Percentiles rank a stretch among this genome's conserved stretches.
These are phyloP conservation scores for Drosophila triauraria DNA, from an alignment of 1,140 invertebrate genomes.

Conservation along the genomic window DNA sequence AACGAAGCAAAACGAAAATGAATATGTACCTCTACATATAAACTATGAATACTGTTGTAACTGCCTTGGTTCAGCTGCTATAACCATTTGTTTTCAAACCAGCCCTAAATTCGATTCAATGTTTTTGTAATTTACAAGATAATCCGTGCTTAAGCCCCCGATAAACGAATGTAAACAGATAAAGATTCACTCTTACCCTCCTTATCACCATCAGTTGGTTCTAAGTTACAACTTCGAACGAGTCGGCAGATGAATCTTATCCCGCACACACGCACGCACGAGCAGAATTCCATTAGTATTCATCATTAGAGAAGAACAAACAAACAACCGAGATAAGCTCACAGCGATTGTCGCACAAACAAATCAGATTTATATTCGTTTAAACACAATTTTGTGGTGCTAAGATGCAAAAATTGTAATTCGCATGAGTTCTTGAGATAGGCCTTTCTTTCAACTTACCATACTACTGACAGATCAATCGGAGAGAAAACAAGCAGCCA, in stretches of 20 bases:
- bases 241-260: slow-evolving; percentile 18
- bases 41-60: slow-evolving; percentile 75
- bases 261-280: slow-evolving; percentile 41
- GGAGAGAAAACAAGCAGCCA: slow-evolving; percentile 55
- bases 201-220: slow-evolving; percentile 17
- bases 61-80: slow-evolving; percentile 76
- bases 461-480: slow-evolving; percentile 50
- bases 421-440: slow-evolving; percentile 47
- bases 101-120: slow-evolving; percentile 55
- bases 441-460: slow-evolving; percentile 63
- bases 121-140: slow-evolving; percentile 52
- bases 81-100: slow-evolving; percentile 71
- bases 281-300: slow-evolving; percentile 74
- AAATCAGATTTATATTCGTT: slow-evolving; percentile 35
- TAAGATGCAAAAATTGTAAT: slow-evolving; percentile 56
- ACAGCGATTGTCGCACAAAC: slow-evolving; percentile 44
- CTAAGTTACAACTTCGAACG: slow-evolving; percentile 16
- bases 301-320: slow-evolving; percentile 55
- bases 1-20: slow-evolving; percentile 44
- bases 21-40: slow-evolving; percentile 57
- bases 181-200: slow-evolving; percentile 8
- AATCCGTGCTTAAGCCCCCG: slow-evolving; percentile 33
- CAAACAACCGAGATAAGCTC: slow-evolving; percentile 44
- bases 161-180: slow-evolving; percentile 44
- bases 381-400: slow-evolving; percentile 52